These are phyloP conservation scores for Empis livida DNA, from an alignment of 2,888 invertebrate species.

Conservation along the genomic window DNA sequence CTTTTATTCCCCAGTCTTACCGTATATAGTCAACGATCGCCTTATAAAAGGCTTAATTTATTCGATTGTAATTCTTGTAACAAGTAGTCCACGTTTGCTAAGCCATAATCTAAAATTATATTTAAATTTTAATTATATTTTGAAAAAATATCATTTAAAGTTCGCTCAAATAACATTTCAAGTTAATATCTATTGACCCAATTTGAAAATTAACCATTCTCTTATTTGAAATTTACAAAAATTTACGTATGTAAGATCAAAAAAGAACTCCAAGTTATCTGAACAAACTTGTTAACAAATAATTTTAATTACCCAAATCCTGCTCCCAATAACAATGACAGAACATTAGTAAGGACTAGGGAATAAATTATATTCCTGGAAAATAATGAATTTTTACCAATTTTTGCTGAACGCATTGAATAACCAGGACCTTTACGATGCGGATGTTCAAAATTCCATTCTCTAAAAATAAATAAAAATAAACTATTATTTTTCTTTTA, in stretches of 20 bases:
- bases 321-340: slow-evolving; percentile 80
- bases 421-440: slow-evolving; percentile 41
- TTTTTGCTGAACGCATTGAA: slow-evolving; percentile 58
- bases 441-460: slow-evolving; percentile 77
- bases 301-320: slow-evolving; percentile 61
- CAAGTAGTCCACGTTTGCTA: slow-evolving; percentile 35
- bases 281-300: not conserved
- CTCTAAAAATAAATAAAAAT: slow-evolving; percentile 38
- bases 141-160: not conserved
- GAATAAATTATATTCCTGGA: slow-evolving; percentile 83
- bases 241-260: no score
- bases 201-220: no score
- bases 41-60: not conserved
- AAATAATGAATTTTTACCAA: slow-evolving; percentile 69
- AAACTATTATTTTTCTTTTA: no score
- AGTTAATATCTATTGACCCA: no score
- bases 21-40: not conserved
- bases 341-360: slow-evolving; percentile 76
- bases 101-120: slow-evolving; percentile 52
- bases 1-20: not conserved
- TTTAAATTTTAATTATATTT: not conserved
- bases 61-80: slow-evolving; percentile 25
- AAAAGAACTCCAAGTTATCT: no score
- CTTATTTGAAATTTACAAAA: no score
- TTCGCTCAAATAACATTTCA: no score